Base-by-base conservation (phyloP, 2,888 invertebrate genomes). In the Shargacucullia verbasci region DNA sequence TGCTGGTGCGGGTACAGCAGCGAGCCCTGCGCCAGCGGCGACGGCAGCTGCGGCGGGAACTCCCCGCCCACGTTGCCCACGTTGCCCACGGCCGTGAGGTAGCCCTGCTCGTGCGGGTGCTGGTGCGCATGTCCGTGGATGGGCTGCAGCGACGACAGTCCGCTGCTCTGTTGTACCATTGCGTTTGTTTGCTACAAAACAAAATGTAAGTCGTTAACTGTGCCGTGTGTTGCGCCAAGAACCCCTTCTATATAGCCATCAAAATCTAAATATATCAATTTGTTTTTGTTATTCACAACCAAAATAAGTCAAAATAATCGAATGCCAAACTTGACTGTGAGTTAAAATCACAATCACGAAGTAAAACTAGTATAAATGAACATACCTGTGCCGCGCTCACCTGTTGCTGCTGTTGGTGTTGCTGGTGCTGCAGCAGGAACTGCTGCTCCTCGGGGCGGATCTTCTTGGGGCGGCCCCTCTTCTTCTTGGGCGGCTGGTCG, bases 401-500 rank as follows among this genome's bases (percentile, higher is more conserved):
- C 27, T 84, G 85, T 14, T 91, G 92, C 48, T 93, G 94, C n/a
- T 88, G 88, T 14, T 90, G 88, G 6, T 88, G 88, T 54, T 90
- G 89, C 53, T 90, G 90, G 53, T 92, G 93, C 78, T 91, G 92
- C 78, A 91, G 44, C 59, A 94, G 83, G 72, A 94, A 94, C 82
- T 95, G 95, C 71, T 94, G 94, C 73, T 95, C 95, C 81, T 96
- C 96, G 45, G 95, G 95, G 66, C 97, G 95, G 13, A 97, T 96
- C 91, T 98, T 98, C 91, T 98, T 98, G 62, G 98, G 98, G 62
- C 98, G 95, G 14, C 98, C 98, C 25, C 98, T 92, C 84, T 98
- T 98, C 90, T 98, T 98, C 92, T 98, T 98, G 64, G 97, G 96
- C 64, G 96, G 96, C 80, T 87, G 87, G 53, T 92, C 93, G 0